phyloP scores from a whole-genome alignment of 2,113 vertebrate species.

The Myxocyprinus asiaticus region DNA sequence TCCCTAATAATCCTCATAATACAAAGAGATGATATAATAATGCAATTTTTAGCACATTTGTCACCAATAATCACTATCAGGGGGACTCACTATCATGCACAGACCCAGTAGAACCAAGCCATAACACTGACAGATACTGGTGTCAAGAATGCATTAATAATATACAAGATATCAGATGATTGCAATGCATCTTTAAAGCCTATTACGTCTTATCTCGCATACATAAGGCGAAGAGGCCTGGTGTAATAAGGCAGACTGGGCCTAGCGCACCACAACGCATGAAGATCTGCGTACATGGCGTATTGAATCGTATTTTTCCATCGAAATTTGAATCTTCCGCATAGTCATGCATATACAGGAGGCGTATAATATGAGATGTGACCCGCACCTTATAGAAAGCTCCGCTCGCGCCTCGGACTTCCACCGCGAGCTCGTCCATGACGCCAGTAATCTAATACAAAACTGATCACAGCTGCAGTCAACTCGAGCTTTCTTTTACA shows the following conservation, averaged over 20 bases:
- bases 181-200: not conserved
- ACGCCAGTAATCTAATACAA: slow-evolving; percentile 65
- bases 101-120: not conserved
- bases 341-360: not conserved
- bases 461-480: slow-evolving; percentile 30
- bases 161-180: not conserved
- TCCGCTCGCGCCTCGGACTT: slow-evolving; percentile 92
- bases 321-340: too few relatives aligned
- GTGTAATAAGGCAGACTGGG: slow-evolving; percentile 2
- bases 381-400: slow-evolving; percentile 94
- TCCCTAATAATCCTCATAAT: too few relatives aligned
- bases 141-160: not conserved
- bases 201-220: not conserved
- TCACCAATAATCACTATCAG: not conserved
- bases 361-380: not conserved
- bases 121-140: not conserved
- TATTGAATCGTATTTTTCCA: not conserved
- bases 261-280: slow-evolving; percentile 5
- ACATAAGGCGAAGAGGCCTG: slow-evolving; percentile 21
- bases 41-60: not conserved
- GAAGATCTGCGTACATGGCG: not conserved
- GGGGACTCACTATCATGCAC: not conserved
- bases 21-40: too few relatives aligned
- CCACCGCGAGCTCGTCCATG: slow-evolving; percentile 89
- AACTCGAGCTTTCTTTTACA: slow-evolving; percentile 22